Percentiles rank a stretch among this genome's conserved stretches.
phyloP scores from a whole-genome alignment of 2,888 invertebrate genomes.

The Mythimna ferrago region DNA sequence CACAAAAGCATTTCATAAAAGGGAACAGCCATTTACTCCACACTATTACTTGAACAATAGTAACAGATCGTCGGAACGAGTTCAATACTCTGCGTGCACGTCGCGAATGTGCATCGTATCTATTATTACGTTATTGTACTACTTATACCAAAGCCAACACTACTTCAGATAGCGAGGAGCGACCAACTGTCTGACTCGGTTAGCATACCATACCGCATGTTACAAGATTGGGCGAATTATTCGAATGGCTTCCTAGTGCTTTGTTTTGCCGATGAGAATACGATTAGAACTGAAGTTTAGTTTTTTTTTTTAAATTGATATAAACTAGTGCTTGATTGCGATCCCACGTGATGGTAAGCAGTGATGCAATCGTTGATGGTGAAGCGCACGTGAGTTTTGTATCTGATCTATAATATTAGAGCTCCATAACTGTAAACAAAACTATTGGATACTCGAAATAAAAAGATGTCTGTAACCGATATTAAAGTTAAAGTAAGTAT shows the following conservation, averaged over 20 bases:
- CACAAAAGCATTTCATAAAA: constrained; percentile 19
- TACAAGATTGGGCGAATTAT: constrained; percentile 30
- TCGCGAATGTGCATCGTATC: constrained; percentile 34
- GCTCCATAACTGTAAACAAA: too few relatives aligned
- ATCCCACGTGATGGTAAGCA: too few relatives aligned
- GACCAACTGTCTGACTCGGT: constrained; percentile 54
- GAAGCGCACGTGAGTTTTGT: too few relatives aligned
- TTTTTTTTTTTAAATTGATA: too few relatives aligned
- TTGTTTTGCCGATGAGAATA: not conserved
- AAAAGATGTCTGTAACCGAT: too few relatives aligned
- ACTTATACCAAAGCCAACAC: constrained; percentile 10
- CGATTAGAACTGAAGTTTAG: not conserved
- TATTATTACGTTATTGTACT: constrained; percentile 46
- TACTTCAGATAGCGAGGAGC: constrained; percentile 50
- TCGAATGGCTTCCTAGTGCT: not conserved
- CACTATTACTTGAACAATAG: constrained; percentile 37
- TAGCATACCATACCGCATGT: constrained; percentile 39
- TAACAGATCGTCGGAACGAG: constrained; percentile 37
- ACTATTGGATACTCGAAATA: too few relatives aligned
- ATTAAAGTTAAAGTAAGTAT: too few relatives aligned
- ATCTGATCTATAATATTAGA: too few relatives aligned
- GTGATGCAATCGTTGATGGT: too few relatives aligned
- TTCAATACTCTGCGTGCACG: constrained; percentile 43
- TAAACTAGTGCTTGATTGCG: too few relatives aligned
- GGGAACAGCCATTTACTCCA: constrained; percentile 18